Evolutionary conservation across 2,888 invertebrate species (phyloP).

Genomic region (Pristionchus entomophagus): DNA sequence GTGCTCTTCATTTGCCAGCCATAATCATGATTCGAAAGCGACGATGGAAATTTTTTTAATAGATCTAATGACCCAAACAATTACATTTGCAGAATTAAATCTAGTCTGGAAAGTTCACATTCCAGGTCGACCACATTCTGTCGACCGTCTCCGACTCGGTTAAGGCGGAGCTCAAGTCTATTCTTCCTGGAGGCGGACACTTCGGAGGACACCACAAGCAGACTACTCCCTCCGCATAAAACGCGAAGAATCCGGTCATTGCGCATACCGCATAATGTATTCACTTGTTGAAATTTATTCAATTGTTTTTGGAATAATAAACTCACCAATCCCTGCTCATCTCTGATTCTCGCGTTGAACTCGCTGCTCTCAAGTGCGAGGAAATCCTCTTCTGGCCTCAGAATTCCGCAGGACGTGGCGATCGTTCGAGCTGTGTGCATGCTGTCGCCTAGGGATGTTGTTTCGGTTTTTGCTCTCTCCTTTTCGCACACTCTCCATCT

Average conservation of each 20-base stretch:
- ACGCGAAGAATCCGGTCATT: too few species aligned
- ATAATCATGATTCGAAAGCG: too few species aligned
- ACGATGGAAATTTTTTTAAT: too few species aligned
- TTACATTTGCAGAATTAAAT: too few species aligned
- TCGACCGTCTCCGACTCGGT: neutral
- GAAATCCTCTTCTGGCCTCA: slow-evolving; percentile 93
- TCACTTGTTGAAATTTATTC: slow-evolving; percentile 31
- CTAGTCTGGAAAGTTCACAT: neutral
- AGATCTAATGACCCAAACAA: too few species aligned
- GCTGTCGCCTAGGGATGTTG: slow-evolving; percentile 92
- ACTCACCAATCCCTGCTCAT: slow-evolving; percentile 61
- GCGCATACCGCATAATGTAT: too few species aligned
- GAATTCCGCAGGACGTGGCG: slow-evolving; percentile 95
- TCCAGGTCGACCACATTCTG: neutral
- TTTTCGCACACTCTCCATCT: too few species aligned
- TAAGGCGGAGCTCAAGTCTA: neutral
- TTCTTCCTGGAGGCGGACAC: neutral
- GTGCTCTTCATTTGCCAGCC: too few species aligned
- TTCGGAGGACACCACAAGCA: neutral
- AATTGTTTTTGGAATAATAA: neutral
- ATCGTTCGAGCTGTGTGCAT: slow-evolving; percentile 98
- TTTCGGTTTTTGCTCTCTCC: slow-evolving; percentile 51
- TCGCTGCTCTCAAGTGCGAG: slow-evolving; percentile 96
- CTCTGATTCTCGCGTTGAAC: slow-evolving; percentile 86
- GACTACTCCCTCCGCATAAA: neutral